Base-by-base conservation (phyloP, 1,140 invertebrate species). In the Drosophila parabipectinata region DNA sequence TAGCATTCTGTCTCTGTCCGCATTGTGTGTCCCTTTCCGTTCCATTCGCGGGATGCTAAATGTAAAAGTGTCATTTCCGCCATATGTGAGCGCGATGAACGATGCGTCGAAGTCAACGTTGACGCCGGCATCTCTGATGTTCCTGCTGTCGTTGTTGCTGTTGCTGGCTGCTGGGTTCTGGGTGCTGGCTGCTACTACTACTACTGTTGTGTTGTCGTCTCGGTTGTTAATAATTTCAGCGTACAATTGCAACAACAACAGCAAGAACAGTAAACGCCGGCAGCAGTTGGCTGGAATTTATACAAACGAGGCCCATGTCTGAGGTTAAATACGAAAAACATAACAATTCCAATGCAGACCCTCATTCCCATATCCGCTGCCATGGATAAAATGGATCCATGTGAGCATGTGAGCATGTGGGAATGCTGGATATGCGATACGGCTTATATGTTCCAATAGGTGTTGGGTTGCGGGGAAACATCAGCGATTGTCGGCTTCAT, bases 61-160 rank as follows among this genome's bases (percentile, higher is more conserved):
- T 88, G 78, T 83, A 88, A 82, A 87, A 87, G 79, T 87, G 82
- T 87, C 83, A 88, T 87, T 82, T 87, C 83, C 82, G 82, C 82
- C 82, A 87, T 88, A 87, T 87, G 82, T 79, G 83, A 88, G 59
- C 75, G 78, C 74, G 79, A 87, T 87, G 83, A 87, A 88, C 82
- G 83, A 87, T 87, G 79, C 82, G 83, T 88, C 83, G 77, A 56
- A 58, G 82, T 72, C 66, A 56, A 34, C 73, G 82, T 56, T 53
- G 57, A 52, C 71, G 69, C 30, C 52, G 30, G 15, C 26, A 51
- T 10, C 51, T 47, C 32, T 63, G 58, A 41, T 73, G 45, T 55
- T 61, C 34, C 34, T 56, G 39, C 34, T 18, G 18, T 18, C 18
- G 18, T 18, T 18, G 18, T 18, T 18, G 18, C 18, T 41, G 44